Evolutionary conservation across 1,140 invertebrate genomes (phyloP).

Genomic region (Heliconius himera): DNA sequence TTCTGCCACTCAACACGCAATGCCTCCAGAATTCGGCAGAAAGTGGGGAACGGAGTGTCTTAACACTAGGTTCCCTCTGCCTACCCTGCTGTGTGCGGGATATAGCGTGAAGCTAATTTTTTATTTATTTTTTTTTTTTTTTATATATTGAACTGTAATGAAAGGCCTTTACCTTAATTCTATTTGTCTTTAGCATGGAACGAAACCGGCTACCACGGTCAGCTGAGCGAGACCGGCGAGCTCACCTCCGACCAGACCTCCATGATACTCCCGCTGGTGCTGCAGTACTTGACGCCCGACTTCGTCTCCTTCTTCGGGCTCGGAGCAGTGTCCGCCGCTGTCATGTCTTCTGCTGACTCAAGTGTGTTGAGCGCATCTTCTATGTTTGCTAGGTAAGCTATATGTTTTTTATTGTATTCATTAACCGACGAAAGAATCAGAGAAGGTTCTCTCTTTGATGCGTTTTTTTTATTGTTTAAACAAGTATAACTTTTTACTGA

Average conservation of each 20-base stretch:
- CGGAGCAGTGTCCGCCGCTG: conserved; percentile 98
- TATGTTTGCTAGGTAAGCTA: conserved; percentile 93
- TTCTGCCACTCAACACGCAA: too few species aligned
- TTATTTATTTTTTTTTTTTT: too few species aligned
- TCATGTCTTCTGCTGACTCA: conserved; percentile 99
- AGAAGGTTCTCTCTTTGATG: too few species aligned
- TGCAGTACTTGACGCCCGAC: conserved; percentile 97
- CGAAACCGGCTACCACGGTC: conserved; percentile 90
- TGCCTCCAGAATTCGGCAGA: too few species aligned
- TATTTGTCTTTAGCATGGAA: conserved; percentile 90
- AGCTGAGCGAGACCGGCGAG: conserved; percentile 82
- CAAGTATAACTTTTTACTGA: too few species aligned
- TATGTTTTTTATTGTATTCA: neutral
- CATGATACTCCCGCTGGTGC: conserved; percentile 97
- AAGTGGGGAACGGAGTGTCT: too few species aligned
- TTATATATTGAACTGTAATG: neutral
- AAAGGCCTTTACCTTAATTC: neutral
- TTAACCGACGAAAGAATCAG: too few species aligned
- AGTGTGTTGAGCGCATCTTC: conserved; percentile 97
- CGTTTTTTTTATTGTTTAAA: too few species aligned
- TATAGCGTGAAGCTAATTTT: too few species aligned
- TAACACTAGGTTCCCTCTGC: too few species aligned
- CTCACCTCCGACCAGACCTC: conserved; percentile 90
- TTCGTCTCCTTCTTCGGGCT: conserved; percentile 98
- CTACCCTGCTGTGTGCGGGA: too few species aligned